Evolutionary conservation across 2,888 invertebrate genomes (phyloP), one percentile per base, ranked within the genome.

Genomic region (Erebia epiphron): DNA sequence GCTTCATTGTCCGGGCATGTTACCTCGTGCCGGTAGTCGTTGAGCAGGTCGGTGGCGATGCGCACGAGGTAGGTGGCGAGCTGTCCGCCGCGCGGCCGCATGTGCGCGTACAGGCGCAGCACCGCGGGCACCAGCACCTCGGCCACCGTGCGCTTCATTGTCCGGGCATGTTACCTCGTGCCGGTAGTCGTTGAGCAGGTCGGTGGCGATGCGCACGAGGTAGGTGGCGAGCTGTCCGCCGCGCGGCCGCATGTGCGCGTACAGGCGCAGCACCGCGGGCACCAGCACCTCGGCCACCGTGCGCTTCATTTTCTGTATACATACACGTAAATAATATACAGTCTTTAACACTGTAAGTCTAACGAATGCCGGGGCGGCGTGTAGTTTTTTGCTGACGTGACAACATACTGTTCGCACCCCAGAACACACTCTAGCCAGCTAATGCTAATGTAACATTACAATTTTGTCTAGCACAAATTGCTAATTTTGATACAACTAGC

Each of bases 71-170:
- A 92, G 3, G 86, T 80, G 58, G 87, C 82, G 10, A 94, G 79
- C 75, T 94, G 89, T 0, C 93, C 92, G 68, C 88, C 88, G 76
- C 82, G 77, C 58, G 79, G 43, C n/a, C 94, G 93, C 78, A 96
- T 82, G 74, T 94, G 93, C 69, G 93, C 90, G 84, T 95, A 95
- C 73, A 96, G 90, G 16, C 94, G 94, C 74, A 96, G n/a, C n/a
- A n/a, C n/a, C n/a, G n/a, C n/a, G n/a, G n/a, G 96, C 46, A 96
- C 94, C 76, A 96, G 86, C 78, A 95, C 94, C 77, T 96, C 95
- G 9, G 95, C 94, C 13, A 95, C 94, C 66, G 95, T 95, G 73
- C 94, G 94, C 83, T 96, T 96, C 87, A 96, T 94, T 83, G 93
- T 93, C 88, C 10, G 43, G 43, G 41, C 35, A 2, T 9, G 21